Conservation (phyloP, 2,888 invertebrate species). For the Drosophila koepferae region DNA sequence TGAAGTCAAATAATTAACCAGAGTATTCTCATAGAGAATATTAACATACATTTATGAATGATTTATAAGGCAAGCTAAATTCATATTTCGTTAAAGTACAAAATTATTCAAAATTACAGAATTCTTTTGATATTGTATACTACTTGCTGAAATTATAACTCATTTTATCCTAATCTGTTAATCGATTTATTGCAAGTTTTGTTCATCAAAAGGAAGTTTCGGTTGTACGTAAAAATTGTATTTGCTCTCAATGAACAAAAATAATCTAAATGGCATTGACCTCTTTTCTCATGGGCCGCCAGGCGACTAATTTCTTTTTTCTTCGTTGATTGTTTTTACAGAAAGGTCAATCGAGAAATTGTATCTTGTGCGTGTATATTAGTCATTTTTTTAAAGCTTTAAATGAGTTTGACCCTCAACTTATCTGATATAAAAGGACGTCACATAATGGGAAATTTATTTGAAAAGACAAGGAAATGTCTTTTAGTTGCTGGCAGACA, state of each 20-base stretch:
- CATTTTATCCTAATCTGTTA: too few relatives aligned
- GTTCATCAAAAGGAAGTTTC: background rate
- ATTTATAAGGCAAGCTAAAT: too few relatives aligned
- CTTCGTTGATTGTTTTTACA: background rate
- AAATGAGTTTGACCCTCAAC: background rate
- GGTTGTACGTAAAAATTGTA: background rate
- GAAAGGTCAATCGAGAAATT: background rate
- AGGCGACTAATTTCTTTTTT: background rate
- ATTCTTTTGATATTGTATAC: too few relatives aligned
- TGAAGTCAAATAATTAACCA: too few relatives aligned
- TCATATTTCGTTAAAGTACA: too few relatives aligned
- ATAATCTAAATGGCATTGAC: conserved; percentile 3
- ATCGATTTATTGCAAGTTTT: too few relatives aligned
- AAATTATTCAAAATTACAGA: too few relatives aligned
- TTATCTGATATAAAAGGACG: background rate
- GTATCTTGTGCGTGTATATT: background rate
- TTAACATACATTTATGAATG: too few relatives aligned
- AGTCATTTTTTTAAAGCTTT: background rate
- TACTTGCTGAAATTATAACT: too few relatives aligned
- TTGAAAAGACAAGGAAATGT: background rate
- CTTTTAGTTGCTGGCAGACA: too few relatives aligned
- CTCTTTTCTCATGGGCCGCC: background rate
- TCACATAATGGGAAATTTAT: background rate
- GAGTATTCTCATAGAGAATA: too few relatives aligned
- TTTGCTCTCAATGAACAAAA: background rate